phyloP scores from a whole-genome alignment of 2,797 vertebrate species.

The Coilia nasus region DNA sequence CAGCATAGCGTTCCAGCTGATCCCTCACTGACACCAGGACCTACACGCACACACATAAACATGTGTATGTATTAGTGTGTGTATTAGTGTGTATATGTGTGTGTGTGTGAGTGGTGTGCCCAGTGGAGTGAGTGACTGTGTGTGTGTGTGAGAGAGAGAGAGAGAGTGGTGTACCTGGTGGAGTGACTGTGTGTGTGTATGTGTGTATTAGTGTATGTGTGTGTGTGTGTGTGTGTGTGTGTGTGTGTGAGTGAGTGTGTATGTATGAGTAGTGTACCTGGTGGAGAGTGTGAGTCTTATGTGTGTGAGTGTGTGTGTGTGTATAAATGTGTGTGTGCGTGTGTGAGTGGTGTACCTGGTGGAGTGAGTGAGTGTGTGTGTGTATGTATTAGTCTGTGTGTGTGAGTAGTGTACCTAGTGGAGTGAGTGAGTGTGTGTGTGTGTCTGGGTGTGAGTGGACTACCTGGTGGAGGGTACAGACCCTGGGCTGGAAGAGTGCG shows the following conservation, averaged over 20 bases:
- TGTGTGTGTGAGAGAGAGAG: neutral
- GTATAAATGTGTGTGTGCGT: neutral
- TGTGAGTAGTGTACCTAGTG: no score
- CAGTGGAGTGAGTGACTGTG: neutral
- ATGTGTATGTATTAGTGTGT: no score
- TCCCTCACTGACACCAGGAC: conserved; percentile 84
- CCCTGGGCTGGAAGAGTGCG: no score
- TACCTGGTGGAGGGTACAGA: no score
- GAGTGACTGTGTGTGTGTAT: neutral
- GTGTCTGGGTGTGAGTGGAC: no score
- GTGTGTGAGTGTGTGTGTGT: no score
- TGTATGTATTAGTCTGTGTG: neutral
- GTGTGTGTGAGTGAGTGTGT: no score
- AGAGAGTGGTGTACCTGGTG: neutral
- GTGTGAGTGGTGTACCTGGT: neutral
- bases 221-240: neutral
- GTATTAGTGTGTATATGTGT: neutral
- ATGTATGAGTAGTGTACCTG: no score
- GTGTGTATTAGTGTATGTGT: neutral
- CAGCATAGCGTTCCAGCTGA: conserved; percentile 88
- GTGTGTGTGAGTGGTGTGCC: neutral
- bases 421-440: no score
- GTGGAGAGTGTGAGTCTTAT: no score
- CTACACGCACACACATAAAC: conserved; percentile 47
- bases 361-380: neutral